Conservation (phyloP, 2,888 invertebrate genomes). For the Caenorhabditis sp. region DNA sequence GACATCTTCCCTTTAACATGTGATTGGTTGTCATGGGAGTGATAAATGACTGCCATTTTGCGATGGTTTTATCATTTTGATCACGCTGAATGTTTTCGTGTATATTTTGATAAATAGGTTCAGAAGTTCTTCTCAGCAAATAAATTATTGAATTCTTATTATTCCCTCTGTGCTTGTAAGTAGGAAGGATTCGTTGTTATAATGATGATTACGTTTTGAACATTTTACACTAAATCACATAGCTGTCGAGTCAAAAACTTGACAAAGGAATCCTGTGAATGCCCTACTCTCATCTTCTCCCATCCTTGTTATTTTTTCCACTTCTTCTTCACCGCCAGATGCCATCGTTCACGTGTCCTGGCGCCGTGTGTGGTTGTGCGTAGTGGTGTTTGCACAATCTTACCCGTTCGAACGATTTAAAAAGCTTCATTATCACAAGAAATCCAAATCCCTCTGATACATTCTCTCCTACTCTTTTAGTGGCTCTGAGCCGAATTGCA, state of each 20-base stretch:
- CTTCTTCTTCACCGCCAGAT: slow-evolving; percentile 10
- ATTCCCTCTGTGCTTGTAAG: no score
- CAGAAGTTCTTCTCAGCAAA: no score
- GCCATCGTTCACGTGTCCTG: slow-evolving; percentile 51
- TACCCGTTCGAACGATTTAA: slow-evolving; percentile 59
- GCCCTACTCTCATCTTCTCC: slow-evolving; percentile 16
- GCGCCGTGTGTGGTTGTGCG: slow-evolving; percentile 46
- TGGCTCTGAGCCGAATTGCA: slow-evolving; percentile 32
- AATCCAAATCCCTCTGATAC: no score
- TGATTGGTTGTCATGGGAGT: slow-evolving; percentile 48
- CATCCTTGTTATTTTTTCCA: slow-evolving; percentile 28
- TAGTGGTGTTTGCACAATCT: slow-evolving; percentile 53
- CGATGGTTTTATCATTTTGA: neutral
- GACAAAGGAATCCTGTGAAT: no score
- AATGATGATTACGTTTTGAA: no score
- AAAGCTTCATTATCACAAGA: slow-evolving; percentile 10
- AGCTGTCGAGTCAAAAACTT: no score
- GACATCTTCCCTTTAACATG: slow-evolving; percentile 22
- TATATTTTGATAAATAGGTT: no score
- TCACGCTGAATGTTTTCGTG: no score
- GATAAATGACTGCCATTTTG: neutral
- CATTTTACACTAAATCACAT: no score
- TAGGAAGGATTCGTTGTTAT: no score
- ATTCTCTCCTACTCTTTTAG: slow-evolving; percentile 16
- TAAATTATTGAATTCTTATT: no score